These are phyloP conservation scores for Lepidostoma basale DNA, from an alignment of 1,140 invertebrate species.

Conservation along the genomic window DNA sequence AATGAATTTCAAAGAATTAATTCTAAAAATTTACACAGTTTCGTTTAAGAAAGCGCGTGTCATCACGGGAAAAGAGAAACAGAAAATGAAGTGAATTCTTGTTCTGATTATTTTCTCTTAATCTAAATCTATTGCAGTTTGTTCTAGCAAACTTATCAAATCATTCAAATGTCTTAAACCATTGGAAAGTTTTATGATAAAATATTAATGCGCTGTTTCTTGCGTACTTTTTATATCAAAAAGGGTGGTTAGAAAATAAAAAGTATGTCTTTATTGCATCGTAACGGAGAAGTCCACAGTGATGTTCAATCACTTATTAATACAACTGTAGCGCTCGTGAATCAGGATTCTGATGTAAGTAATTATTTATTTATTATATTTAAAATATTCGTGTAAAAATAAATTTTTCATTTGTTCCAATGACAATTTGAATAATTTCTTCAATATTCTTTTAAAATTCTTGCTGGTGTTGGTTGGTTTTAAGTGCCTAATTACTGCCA, in stretches of 20 bases:
- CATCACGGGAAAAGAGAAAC: not conserved
- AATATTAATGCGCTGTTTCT: not conserved
- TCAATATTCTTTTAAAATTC: no score
- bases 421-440: no score
- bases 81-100: not conserved
- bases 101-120: not conserved
- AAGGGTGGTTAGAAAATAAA: not conserved
- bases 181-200: not conserved
- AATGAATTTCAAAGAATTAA: not conserved
- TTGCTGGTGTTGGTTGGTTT: no score
- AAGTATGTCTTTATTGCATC: constrained; percentile 6
- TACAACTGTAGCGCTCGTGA: constrained; percentile 1
- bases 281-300: not conserved
- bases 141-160: not conserved
- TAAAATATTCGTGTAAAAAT: no score
- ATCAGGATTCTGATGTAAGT: constrained; percentile 5
- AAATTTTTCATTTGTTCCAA: no score
- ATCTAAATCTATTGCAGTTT: not conserved
- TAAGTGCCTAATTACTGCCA: no score
- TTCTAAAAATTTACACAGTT: not conserved
- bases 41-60: not conserved
- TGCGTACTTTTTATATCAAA: not conserved
- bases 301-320: constrained; percentile 1
- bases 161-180: no score
- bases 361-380: not conserved